Base-by-base conservation (phyloP, 2,888 invertebrate species). In the Drosophila leonis region DNA sequence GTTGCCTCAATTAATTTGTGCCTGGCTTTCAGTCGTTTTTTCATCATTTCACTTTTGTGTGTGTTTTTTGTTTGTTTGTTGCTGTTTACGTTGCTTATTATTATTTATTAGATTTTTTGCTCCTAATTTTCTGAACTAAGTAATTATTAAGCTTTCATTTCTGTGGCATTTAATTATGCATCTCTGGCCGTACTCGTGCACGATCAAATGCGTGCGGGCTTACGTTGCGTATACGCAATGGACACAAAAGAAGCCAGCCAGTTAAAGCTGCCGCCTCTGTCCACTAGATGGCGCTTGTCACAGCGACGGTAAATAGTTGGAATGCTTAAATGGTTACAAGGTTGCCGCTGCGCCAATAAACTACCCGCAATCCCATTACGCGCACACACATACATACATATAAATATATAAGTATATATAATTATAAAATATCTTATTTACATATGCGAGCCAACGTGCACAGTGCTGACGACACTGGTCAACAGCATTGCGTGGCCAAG, bases 131-230 rank as follows among this genome's bases (percentile, higher is more conserved):
- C 12, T 56, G 42, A 48, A 51, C 56, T 74, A 63, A 74, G 78
- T 82, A 82, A 82, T 82, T 82, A 87, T 82, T 83, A 65, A 78
- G 78, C 87, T n/a, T n/a, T 80, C 66, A 86, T 82, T 80, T 67
- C 66, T 41, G 48, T 64, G 74, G 62, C 66, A 65, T 73, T 86
- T 77, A 77, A 76, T 78, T 80, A 80, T 78, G 67, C 76, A 75
- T 62, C 61, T 65, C 51, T 64, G 74, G 51, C 48, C 74, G n/a
- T n/a, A n/a, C n/a, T n/a, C n/a, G n/a, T n/a, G n/a, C n/a, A n/a
- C n/a, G n/a, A n/a, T n/a, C 20, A 10, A 42, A 49, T 62, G 60
- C n/a, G 44, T 54, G 44, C 54, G 20, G 29, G 24, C 41, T 31
- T 35, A 51, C 71, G 55, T 63, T 66, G 66, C 67, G 76, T 75